phyloP scores from a whole-genome alignment of 2,888 invertebrate genomes.

The Thereva unica region DNA sequence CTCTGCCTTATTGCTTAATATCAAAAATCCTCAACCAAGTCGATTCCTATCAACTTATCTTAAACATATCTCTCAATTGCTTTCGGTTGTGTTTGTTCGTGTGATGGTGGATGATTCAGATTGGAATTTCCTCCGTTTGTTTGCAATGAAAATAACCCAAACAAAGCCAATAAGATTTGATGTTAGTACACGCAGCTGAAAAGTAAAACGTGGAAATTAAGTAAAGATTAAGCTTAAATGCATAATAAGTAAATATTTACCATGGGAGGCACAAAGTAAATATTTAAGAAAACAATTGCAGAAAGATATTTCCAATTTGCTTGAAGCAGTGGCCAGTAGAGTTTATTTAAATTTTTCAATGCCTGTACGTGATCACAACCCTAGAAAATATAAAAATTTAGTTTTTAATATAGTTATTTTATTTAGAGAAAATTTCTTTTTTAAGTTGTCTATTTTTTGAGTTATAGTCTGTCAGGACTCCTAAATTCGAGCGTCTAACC shows the following conservation, averaged over 20 bases:
- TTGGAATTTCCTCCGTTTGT: slow-evolving; percentile 64
- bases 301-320: slow-evolving; percentile 81
- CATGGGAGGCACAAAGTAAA: slow-evolving; percentile 77
- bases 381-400: slow-evolving; percentile 49
- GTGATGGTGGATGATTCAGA: slow-evolving; percentile 44
- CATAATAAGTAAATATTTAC: slow-evolving; percentile 54
- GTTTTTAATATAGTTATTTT: background rate
- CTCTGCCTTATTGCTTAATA: too few species aligned
- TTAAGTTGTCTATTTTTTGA: background rate
- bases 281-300: slow-evolving; percentile 72
- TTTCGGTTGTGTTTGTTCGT: slow-evolving; percentile 2
- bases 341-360: slow-evolving; percentile 64
- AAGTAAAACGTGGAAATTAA: slow-evolving; percentile 45
- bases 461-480: too few species aligned
- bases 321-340: slow-evolving; percentile 69
- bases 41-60: background rate
- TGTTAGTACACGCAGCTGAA: slow-evolving; percentile 74
- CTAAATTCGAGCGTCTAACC: too few species aligned
- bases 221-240: background rate
- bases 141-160: slow-evolving; percentile 77
- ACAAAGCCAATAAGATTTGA: slow-evolving; percentile 77
- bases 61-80: background rate
- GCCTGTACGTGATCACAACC: slow-evolving; percentile 72
- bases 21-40: background rate
- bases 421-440: background rate